phyloP scores from a whole-genome alignment of 2,888 invertebrate genomes.

The Ormyrus labotus region DNA sequence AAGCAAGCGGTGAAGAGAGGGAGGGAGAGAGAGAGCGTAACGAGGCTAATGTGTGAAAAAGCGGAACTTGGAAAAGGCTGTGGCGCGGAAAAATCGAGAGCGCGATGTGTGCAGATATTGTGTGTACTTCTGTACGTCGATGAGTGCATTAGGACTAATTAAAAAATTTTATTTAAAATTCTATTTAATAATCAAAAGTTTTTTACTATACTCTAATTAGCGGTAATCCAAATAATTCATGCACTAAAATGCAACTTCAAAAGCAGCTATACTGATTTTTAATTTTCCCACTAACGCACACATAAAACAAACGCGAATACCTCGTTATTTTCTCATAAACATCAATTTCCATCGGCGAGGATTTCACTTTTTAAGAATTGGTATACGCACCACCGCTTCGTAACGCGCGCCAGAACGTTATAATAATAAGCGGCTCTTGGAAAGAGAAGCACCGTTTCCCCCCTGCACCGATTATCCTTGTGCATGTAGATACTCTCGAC shows the following conservation, averaged over 20 bases:
- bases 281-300: not conserved
- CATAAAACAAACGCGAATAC: slow-evolving; percentile 25
- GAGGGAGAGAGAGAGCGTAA: slow-evolving; percentile 46
- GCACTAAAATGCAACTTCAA: not conserved
- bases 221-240: too few relatives aligned
- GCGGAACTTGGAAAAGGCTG: slow-evolving; percentile 47
- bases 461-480: slow-evolving; percentile 35
- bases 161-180: slow-evolving; percentile 2
- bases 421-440: slow-evolving; percentile 16
- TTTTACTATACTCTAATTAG: too few relatives aligned
- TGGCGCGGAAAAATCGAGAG: slow-evolving; percentile 48
- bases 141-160: slow-evolving; percentile 25
- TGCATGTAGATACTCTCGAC: slow-evolving; percentile 24
- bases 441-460: slow-evolving; percentile 36
- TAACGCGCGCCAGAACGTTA: slow-evolving; percentile 10
- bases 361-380: slow-evolving; percentile 50
- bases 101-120: not conserved
- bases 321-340: slow-evolving; percentile 43
- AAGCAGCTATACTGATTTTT: slow-evolving; percentile 25
- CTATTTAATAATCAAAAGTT: too few relatives aligned
- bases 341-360: slow-evolving; percentile 33
- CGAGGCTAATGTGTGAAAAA: slow-evolving; percentile 54
- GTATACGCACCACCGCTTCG: slow-evolving; percentile 31
- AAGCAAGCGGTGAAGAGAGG: not conserved
- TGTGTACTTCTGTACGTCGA: not conserved